These are phyloP conservation scores for Aphaenogaster rudis DNA, from an alignment of 1,140 invertebrate genomes.

Conservation along the genomic window DNA sequence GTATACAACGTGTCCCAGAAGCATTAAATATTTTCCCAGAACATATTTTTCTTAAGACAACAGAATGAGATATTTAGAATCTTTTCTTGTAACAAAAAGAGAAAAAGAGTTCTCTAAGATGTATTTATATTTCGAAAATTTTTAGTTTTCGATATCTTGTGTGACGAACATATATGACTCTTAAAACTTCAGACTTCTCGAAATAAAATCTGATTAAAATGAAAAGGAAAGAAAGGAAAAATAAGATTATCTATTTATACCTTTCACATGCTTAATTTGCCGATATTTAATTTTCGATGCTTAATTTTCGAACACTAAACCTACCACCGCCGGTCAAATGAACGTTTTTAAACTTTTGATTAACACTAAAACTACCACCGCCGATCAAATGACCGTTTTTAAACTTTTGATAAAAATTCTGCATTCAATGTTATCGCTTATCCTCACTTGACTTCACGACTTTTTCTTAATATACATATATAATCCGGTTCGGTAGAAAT, in stretches of 20 bases:
- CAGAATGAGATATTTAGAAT: background rate
- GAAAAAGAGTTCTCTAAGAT: background rate
- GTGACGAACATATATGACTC: background rate
- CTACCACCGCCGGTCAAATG: no score
- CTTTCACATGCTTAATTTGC: background rate
- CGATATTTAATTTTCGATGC: background rate
- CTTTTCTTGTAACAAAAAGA: conserved; percentile 13
- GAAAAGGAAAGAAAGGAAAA: background rate
- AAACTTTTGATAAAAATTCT: no score
- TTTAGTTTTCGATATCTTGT: background rate
- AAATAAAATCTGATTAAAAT: background rate
- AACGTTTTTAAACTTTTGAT: no score
- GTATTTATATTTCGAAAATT: background rate
- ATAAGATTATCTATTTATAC: background rate
- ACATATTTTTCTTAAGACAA: background rate
- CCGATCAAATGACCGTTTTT: no score
- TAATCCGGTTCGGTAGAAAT: no score
- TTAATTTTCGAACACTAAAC: background rate
- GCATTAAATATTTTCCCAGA: background rate
- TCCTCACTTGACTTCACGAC: no score
- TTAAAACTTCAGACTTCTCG: background rate
- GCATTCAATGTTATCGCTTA: no score
- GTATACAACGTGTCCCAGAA: conserved; percentile 14
- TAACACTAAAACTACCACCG: no score
- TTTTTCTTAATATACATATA: no score